A percentile compares a stretch with the other conserved stretches of the same genome.
Conservation (phyloP, 2,888 invertebrate species). For the Pogonocherus hispidulus region DNA sequence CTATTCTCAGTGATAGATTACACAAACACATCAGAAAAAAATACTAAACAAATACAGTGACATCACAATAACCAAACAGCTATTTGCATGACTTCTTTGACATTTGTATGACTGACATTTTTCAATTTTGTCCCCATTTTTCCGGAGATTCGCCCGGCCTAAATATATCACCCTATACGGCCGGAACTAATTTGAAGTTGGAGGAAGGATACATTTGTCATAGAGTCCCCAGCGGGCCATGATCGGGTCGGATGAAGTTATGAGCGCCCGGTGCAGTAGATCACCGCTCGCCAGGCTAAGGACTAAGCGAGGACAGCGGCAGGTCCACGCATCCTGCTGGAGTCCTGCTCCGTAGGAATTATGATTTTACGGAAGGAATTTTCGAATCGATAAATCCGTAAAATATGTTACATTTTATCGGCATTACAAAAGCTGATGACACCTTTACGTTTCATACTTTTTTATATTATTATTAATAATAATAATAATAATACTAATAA, state of each 20-base stretch:
- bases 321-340: background rate
- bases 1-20: too few species aligned
- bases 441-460: too few species aligned
- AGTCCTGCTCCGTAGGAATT: background rate
- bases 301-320: slow-evolving; percentile 38
- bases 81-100: too few species aligned
- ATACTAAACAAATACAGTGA: too few species aligned
- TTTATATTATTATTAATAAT: too few species aligned
- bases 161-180: slow-evolving; percentile 58
- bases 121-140: too few species aligned
- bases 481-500: too few species aligned
- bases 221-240: slow-evolving; percentile 69
- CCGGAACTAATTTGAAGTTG: slow-evolving; percentile 71
- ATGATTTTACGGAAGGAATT: background rate
- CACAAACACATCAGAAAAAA: too few species aligned
- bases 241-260: slow-evolving; percentile 71
- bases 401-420: too few species aligned
- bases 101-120: too few species aligned
- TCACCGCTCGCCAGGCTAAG: slow-evolving; percentile 60
- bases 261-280: slow-evolving; percentile 70
- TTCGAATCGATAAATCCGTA: background rate
- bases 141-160: slow-evolving; percentile 8
- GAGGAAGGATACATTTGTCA: slow-evolving; percentile 71
- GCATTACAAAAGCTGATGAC: too few species aligned
- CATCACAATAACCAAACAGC: too few species aligned